Evolutionary conservation across 2,888 invertebrate species (phyloP), one percentile per base, ranked within the genome.

Genomic region (Eremobia ochroleuca): DNA sequence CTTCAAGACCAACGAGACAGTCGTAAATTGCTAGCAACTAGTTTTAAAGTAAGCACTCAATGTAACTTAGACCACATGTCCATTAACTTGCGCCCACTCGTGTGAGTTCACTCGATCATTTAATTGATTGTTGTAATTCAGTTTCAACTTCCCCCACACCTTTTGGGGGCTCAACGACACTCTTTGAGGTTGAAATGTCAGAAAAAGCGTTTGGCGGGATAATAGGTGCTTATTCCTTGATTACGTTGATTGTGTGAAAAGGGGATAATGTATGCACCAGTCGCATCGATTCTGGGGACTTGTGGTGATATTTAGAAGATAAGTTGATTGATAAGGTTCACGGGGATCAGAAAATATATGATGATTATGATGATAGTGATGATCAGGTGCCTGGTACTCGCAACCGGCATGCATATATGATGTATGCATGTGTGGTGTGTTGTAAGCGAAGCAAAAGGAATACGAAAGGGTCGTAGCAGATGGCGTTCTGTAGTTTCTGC

Each of bases 71-170:
- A n/a, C 58, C 69, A 37, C 61, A 15, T 71, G 34, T 49, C n/a
- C 11, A 25, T 34, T 31, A 37, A 78, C 52, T 72, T 65, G 21
- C 15, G 1, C 43, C 52, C n/a, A 8, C 28, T 9, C 28, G 15
- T 25, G 18, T 15, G 70, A 43, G 62, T 73, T 69, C 71, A 79
- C 69, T 85, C 75, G 64, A 85, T 76, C 70, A 76, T 76, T 52
- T 70, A 69, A 85, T 85, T 82, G 69, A 80, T 85, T 80, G 43
- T 58, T 40, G 68, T 75, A 34, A 69, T 65, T 82, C n/a, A 40
- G 61, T 77, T 49, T 58, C 46, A 77, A 62, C 43, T 65, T n/a
- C n/a, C 65, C 21, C 62, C 73, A 55, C 34, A 40, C 64, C 62
- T 58, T 73, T 13, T 21, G n/a, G 25, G 52, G 21, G 4, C 25